Evolutionary conservation across 2,888 invertebrate species (phyloP).

Genomic region (Vannuccia rotundouncinata): DNA sequence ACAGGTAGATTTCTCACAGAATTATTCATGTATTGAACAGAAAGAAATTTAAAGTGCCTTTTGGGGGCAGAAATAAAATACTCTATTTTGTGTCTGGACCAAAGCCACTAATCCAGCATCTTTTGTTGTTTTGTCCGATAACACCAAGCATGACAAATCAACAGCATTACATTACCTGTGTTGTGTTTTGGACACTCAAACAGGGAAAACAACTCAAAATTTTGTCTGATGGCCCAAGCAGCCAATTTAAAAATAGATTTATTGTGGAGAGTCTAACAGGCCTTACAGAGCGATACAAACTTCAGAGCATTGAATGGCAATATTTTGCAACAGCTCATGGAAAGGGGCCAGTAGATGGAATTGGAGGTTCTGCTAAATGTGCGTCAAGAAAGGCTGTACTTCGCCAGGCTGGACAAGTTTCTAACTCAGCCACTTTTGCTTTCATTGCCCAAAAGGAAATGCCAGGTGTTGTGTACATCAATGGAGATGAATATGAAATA

Average conservation of each 20-base stretch:
- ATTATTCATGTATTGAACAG: not conserved
- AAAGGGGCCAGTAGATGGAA: not conserved
- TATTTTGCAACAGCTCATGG: conserved; percentile 14
- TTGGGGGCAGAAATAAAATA: not conserved
- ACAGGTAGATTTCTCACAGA: not conserved
- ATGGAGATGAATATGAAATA: conserved; percentile 17
- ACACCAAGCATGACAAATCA: not conserved
- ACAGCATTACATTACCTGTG: not conserved
- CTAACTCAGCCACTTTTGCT: not conserved
- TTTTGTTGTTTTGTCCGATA: not conserved
- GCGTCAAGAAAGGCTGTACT: not conserved
- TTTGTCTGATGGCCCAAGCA: not conserved
- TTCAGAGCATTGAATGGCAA: conserved; percentile 20
- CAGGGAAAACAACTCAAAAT: not conserved
- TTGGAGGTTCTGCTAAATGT: conserved; percentile 10
- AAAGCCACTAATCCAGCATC: not conserved
- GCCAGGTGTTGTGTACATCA: not conserved
- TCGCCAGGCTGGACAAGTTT: not conserved
- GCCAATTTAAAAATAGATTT: not conserved
- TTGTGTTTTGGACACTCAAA: not conserved
- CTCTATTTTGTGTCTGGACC: not conserved
- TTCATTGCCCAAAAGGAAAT: conserved; percentile 10
- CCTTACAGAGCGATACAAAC: not conserved
- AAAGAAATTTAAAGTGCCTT: not conserved
- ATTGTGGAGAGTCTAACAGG: not conserved